Conservation (phyloP, 2,113 vertebrate genomes). For the Poeciliopsis retropinna region DNA sequence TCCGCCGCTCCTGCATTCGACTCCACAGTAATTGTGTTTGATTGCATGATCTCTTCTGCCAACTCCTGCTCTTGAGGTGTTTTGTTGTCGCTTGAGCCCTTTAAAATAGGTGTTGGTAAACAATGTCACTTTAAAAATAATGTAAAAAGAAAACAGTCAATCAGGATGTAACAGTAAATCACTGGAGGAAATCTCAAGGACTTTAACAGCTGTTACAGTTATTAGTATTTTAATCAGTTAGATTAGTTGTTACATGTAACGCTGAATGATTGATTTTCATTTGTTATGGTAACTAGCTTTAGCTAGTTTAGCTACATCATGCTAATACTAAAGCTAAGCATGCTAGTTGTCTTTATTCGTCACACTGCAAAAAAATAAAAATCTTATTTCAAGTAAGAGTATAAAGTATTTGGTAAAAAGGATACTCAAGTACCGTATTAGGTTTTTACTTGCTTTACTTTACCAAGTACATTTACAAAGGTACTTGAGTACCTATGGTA, state of each 20-base stretch:
- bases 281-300: not conserved
- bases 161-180: not conserved
- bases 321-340: no score
- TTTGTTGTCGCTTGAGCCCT: slow-evolving; percentile 38
- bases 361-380: no score
- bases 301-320: no score
- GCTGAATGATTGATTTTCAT: not conserved
- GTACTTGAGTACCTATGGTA: no score
- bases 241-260: not conserved
- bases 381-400: no score
- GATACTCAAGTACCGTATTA: no score
- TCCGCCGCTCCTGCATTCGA: slow-evolving; percentile 11
- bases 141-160: not conserved
- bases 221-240: not conserved
- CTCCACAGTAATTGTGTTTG: not conserved
- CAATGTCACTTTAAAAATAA: not conserved
- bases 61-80: slow-evolving; percentile 26
- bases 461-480: no score
- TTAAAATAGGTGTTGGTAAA: not conserved
- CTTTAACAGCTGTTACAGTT: not conserved
- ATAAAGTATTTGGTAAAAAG: no score
- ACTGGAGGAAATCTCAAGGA: not conserved
- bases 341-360: no score
- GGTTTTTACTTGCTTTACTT: no score
- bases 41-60: slow-evolving; percentile 14